Evolutionary conservation across 2,888 invertebrate species (phyloP), one percentile per base, ranked within the genome.

Genomic region (Zhengitettix transpicula): DNA sequence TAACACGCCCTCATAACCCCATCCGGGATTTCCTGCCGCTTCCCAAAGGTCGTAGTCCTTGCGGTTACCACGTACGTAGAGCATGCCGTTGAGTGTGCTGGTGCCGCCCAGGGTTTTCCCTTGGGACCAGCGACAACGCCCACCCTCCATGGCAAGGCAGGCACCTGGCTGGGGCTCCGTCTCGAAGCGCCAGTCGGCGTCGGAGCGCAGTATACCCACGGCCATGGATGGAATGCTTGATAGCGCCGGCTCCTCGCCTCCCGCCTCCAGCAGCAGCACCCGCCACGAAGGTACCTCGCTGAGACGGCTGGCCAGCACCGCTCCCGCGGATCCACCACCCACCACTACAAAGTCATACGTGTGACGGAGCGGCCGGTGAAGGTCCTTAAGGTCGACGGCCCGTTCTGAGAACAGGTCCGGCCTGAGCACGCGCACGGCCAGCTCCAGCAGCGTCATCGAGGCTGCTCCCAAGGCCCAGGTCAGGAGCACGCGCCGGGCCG

Each of bases 31-130:
- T 1, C 76, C 76, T 58, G 71, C 68, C n/a, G 62, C 65, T 56
- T 71, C 73, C 76, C 76, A 76, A 9, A 68, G 65, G 64, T 76
- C 74, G 64, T 74, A 76, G 66, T 76, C 76, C 47, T 63, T 66
- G n/a, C 71, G 70, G 65, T 77, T 73, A 0, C 76, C 76, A 40
- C 76, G 68, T 28, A 76, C 69, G 65, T 76, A 76, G 14, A 69
- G 71, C 76, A 77, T 76, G 59, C 74, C 74, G 66, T 77, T 77
- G 9, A 75, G 68, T 8, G 73, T 71, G n/a, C 74, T 75, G 52
- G 72, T 73, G 0, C 76, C 76, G 5, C 76, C 76, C 66, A 72
- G 42, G 10, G 71, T 70, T 64, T 73, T 73, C 0, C 75, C 75
- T 40, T 71, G 64, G 1, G 73, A 71, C 71, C 71, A 72, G 57